Base-by-base conservation (phyloP, 2,113 vertebrate species). In the Sisor rabdophorus region DNA sequence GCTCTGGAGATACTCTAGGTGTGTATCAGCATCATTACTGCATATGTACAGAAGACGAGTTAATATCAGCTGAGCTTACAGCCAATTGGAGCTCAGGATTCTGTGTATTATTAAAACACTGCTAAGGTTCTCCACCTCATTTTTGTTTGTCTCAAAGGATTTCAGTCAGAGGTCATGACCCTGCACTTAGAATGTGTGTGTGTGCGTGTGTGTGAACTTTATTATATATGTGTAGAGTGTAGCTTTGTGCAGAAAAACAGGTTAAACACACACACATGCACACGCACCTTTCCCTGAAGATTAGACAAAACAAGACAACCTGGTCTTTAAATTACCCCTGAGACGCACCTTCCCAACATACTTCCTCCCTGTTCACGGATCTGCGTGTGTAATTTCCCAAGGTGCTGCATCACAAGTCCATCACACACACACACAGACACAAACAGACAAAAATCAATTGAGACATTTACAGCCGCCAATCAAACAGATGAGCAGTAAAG, bases 381-480 rank as follows among this genome's bases (percentile, higher is more conserved):
- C 86, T 87, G 88, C 82, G 82, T 80, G 76, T 86, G 87, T 88
- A 87, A 90, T 90, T 90, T 90, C 89, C 89, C 87, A 78, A 79
- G 89, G 86, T 87, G 85, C 85, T 81, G 16, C 63, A n/a, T n/a
- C n/a, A n/a, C n/a, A n/a, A n/a, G n/a, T n/a, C n/a, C n/a, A n/a
- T n/a, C 32, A 36, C 32, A 36, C 32, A 36, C 32, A 36, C 32
- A 36, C 32, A 36, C 32, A 36, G 3, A 36, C 40, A 44, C 53
- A 52, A 24, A 48, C 36, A 58, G 36, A 76, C 17, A 58, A 17
- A 30, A 11, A 13, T 58, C 67, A 77, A 61, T 71, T 71, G 55
- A 77, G 65, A 77, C 47, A 13, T 77, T 71, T 71, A 26, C 20
- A 61, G 67, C 56, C 11, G 76, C 48, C 76, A 71, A 61, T 77